Evolutionary conservation across 2,888 invertebrate species (phyloP).

Genomic region (Drosophila austrosaltans): DNA sequence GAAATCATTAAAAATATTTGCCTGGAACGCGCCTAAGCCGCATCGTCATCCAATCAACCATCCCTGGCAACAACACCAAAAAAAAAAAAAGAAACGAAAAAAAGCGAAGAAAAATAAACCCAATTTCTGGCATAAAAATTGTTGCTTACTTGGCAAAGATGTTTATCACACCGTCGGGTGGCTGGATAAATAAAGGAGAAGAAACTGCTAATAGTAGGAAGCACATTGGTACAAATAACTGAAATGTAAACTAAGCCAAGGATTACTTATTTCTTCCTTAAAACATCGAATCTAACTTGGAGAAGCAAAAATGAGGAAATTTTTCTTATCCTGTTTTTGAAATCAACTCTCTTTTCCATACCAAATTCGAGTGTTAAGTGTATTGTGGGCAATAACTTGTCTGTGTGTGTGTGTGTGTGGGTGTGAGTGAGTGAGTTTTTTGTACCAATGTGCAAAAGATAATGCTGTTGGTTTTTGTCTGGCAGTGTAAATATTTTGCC

Average conservation of each 20-base stretch:
- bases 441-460: conserved; percentile 46
- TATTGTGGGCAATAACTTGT: too few species aligned
- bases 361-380: neutral
- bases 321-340: neutral
- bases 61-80: conserved; percentile 19
- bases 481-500: conserved; percentile 77
- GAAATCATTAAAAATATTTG: conserved; percentile 78
- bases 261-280: neutral
- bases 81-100: conserved; percentile 24
- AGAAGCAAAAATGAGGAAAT: neutral
- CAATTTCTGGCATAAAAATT: conserved; percentile 81
- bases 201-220: conserved; percentile 16
- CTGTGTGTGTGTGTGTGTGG: neutral
- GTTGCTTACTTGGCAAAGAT: conserved; percentile 82
- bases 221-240: conserved; percentile 29
- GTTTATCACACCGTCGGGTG: conserved; percentile 74
- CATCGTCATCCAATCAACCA: conserved; percentile 77
- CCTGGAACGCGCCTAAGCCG: conserved; percentile 69
- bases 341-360: too few species aligned
- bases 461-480: conserved; percentile 31
- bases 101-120: conserved; percentile 53
- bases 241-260: neutral
- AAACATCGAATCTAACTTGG: neutral
- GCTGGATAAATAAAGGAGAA: conserved; percentile 34
- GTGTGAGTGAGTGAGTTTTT: neutral